Evolutionary conservation across 2,888 invertebrate genomes (phyloP).

Genomic region (Mesorhabditis spiculigera): DNA sequence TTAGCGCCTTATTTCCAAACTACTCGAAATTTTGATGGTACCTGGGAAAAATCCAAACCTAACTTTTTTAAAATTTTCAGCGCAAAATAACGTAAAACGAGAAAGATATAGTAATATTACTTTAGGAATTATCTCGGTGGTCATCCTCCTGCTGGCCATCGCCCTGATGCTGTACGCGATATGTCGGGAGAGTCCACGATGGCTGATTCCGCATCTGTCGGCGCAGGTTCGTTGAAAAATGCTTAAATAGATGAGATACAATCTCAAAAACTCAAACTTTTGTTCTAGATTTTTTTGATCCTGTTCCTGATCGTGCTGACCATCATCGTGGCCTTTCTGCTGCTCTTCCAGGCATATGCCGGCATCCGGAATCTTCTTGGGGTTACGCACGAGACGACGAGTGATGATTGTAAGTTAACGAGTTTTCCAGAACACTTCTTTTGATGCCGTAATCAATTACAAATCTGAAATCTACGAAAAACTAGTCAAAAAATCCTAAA

Average conservation of each 20-base stretch:
- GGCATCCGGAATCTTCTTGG: constrained; percentile 55
- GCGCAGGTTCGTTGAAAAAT: constrained; percentile 33
- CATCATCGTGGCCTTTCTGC: constrained; percentile 48
- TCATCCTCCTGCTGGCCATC: constrained; percentile 53
- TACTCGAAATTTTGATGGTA: too few relatives aligned
- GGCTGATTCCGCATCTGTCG: constrained; percentile 52
- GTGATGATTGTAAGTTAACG: constrained; percentile 46
- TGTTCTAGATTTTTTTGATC: constrained; percentile 52
- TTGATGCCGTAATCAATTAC: not conserved
- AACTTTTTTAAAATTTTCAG: too few relatives aligned
- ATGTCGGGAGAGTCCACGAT: constrained; percentile 50
- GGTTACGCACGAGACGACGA: constrained; percentile 53
- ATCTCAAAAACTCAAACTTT: not conserved
- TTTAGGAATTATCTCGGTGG: constrained; percentile 47
- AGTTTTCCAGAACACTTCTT: not conserved
- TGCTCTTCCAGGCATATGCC: constrained; percentile 51
- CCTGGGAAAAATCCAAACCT: too few relatives aligned
- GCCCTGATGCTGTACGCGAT: constrained; percentile 54
- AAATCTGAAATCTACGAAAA: not conserved
- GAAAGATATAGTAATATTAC: not conserved
- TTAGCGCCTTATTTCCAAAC: too few relatives aligned
- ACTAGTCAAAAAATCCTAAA: not conserved
- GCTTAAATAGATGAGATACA: not conserved
- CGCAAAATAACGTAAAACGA: not conserved
- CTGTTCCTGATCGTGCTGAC: constrained; percentile 54